A percentile compares a stretch with the other conserved stretches of the same genome.
phyloP scores from a whole-genome alignment of 2,113 vertebrate species.

The Recurvirostra avosetta region DNA sequence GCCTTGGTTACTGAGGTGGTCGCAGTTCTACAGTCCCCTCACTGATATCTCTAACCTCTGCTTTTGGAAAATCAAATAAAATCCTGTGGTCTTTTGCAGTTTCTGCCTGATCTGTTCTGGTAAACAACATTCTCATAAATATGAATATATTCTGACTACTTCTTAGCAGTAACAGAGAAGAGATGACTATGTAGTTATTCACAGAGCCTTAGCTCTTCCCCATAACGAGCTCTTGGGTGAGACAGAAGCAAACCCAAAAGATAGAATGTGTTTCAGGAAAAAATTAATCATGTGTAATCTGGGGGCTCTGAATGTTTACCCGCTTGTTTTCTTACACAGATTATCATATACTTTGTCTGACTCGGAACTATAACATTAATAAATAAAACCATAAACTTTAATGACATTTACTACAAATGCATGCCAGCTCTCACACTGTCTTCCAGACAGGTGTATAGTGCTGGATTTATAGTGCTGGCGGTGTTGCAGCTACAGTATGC shows the following conservation, averaged over 20 bases:
- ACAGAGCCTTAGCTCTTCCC: background rate
- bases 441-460: background rate
- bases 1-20: background rate
- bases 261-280: background rate
- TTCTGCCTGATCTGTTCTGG: background rate
- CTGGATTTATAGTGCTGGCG: background rate
- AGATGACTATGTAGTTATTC: background rate
- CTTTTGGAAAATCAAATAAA: background rate
- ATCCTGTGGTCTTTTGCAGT: background rate
- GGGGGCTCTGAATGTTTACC: background rate
- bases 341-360: background rate
- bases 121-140: background rate
- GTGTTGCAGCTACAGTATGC: background rate
- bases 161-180: background rate
- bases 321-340: background rate
- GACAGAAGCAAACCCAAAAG: background rate
- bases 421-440: background rate
- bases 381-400: background rate
- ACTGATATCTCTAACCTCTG: background rate
- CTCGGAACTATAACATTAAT: background rate
- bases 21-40: background rate
- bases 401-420: background rate
- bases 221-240: background rate
- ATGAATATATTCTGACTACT: background rate
- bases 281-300: background rate